Evolutionary conservation across 2,797 vertebrate genomes (phyloP), one percentile per base, ranked within the genome.

Genomic region (Nannoperca obscura): DNA sequence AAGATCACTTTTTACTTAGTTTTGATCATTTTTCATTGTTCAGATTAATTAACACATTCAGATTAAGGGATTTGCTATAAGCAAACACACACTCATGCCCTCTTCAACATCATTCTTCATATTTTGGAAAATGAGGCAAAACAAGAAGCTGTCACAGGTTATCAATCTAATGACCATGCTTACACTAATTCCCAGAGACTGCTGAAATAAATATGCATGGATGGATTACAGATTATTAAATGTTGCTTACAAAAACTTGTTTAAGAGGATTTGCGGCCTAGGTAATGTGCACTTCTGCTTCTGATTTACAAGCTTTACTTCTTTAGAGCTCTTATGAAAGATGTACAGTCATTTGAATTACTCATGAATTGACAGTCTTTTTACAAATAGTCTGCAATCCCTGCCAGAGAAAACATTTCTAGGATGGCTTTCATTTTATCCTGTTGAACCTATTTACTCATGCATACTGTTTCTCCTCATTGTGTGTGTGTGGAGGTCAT

Each of bases 181-280:
- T 10, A 44, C n/a, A 34, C 61, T 61, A 69, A 68, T 63, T 50
- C 49, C 27, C 69, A 50, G n/a, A 62, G 15, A 49, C n/a, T 63
- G 55, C 32, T 61, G 42, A 52, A 57, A 61, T 59, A 20, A 62
- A 71, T 54, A 76, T 78, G 34, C 58, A 72, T 61, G 63, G 27
- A 3, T 46, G 72, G 47, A 65, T 77, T 69, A 62, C n/a, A 73
- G 24, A 57, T 63, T 24, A 36, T 63, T 57, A 19, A 64, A 66
- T 46, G 13, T 57, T 50, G 4, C 53, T 27, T n/a, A 52, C 9
- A 60, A 36, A 44, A 52, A 46, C 38, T 8, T 65, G 15, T 27
- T 30, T 64, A 55, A 76, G 66, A 72, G 79, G 71, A 61, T 85
- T 82, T 72, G 27, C 73, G 12, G 40, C 61, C 17, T 15, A 22